Evolutionary conservation across 2,888 invertebrate genomes (phyloP), one percentile per base, ranked within the genome.

Genomic region (Platerodrilus igneus): DNA sequence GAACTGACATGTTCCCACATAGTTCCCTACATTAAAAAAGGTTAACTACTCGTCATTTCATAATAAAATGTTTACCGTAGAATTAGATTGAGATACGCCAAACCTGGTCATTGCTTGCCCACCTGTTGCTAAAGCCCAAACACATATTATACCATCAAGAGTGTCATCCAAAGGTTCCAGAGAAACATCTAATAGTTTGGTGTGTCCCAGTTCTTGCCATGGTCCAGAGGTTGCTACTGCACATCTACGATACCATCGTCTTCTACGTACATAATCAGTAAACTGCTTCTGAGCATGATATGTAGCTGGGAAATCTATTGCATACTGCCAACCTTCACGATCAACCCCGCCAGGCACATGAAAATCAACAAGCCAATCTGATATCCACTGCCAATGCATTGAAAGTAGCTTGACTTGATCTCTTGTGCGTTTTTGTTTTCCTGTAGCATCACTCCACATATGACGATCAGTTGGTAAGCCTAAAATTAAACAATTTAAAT

Each of bases 261-360:
- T 72, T 8, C 91, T 75, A 14, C 93, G 75, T 0, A 92, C 92
- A 59, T 89, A 90, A 67, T 93, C 93, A 0, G 90, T 90, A 50
- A 92, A 84, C 50, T 85, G 77, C 68, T 90, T 91, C 55, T 83
- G 79, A 0, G 83, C 83, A 60, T 91, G 92, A 66, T 89, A 93
- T 6, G 81, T 79, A 1, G 87, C 80, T 1, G 92, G 90, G 62
- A 94, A 93, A 68, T 93, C 92, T 1, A 88, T 83, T 1, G 93
- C 92, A 67, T 93, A 94, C 62, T 94, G 94, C 94, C 94, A 94
- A 2, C 94, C 94, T 51, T 92, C 89, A 41, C 78, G 77, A 65
- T 94, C 93, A 1, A 88, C 89, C 2, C 92, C 93, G 1, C 90
- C 91, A 0, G 88, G 85, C 5, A 87, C 84, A 60, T 86, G 85